These are phyloP conservation scores for Himalopsyche japonica DNA, from an alignment of 2,888 invertebrate species.

Conservation along the genomic window DNA sequence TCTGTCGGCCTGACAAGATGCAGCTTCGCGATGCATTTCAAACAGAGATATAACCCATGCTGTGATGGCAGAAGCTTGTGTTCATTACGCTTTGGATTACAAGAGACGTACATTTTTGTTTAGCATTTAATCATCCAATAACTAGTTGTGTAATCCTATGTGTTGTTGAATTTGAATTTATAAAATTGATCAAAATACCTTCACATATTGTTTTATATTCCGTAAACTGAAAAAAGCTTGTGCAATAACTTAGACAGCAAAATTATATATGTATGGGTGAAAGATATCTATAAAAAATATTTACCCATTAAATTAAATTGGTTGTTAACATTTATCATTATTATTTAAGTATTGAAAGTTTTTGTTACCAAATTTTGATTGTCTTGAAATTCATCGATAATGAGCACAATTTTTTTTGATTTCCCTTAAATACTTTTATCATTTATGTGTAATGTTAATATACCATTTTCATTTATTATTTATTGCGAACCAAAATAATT, in stretches of 20 bases:
- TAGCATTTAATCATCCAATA: not conserved
- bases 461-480: not conserved
- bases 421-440: not conserved
- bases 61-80: constrained; percentile 2
- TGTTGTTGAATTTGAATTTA: not conserved
- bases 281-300: not conserved
- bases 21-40: not conserved
- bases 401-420: not conserved
- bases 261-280: not conserved
- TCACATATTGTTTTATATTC: not conserved
- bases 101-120: not conserved
- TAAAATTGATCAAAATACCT: not conserved
- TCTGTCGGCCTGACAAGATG: not conserved
- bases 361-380: not conserved
- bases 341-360: not conserved
- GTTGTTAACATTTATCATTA: not conserved
- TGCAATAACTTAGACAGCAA: not conserved
- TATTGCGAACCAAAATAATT: not conserved
- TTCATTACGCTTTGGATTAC: constrained; percentile 1
- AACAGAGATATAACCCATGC: constrained; percentile 2
- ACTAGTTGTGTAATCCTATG: not conserved
- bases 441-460: not conserved
- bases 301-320: not conserved
- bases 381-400: not conserved
- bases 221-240: not conserved